phyloP scores from a whole-genome alignment of 2,797 vertebrate species.

The Craterocephalus amniculus region DNA sequence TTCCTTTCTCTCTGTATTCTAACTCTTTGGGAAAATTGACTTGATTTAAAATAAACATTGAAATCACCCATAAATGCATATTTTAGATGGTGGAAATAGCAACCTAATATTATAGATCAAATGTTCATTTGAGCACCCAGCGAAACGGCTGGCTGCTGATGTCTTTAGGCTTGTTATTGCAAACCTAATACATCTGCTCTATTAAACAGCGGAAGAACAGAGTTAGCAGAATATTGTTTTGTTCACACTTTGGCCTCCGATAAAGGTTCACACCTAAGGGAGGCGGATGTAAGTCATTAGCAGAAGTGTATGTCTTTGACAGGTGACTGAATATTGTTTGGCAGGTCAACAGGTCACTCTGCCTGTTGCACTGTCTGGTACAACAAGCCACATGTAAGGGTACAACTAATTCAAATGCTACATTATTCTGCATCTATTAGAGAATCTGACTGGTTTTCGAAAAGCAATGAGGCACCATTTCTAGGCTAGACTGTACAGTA shows the following conservation, averaged over 20 bases:
- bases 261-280: slow-evolving; percentile 51
- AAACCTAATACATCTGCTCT: slow-evolving; percentile 56
- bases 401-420: slow-evolving; percentile 3
- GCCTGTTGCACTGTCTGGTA: background rate
- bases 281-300: slow-evolving; percentile 65
- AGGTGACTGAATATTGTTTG: slow-evolving; percentile 35
- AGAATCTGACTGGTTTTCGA: slow-evolving; percentile 20
- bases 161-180: slow-evolving; percentile 65
- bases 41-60: slow-evolving; percentile 62
- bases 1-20: slow-evolving; percentile 62
- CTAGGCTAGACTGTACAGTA: background rate
- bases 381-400: background rate
- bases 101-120: slow-evolving; percentile 47
- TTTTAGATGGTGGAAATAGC: slow-evolving; percentile 62
- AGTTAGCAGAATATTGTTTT: slow-evolving; percentile 76
- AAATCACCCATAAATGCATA: slow-evolving; percentile 63
- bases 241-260: slow-evolving; percentile 60
- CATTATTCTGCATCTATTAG: slow-evolving; percentile 32
- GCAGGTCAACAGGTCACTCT: slow-evolving; percentile 58
- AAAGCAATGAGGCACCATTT: background rate
- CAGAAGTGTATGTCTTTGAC: slow-evolving; percentile 29
- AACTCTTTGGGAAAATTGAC: slow-evolving; percentile 63
- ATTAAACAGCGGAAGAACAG: slow-evolving; percentile 72
- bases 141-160: slow-evolving; percentile 27
- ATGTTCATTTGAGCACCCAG: slow-evolving; percentile 26